A percentile compares a stretch with the other conserved stretches of the same genome.
These are phyloP conservation scores for Xestia xanthographa DNA, from an alignment of 2,888 invertebrate species.

Conservation along the genomic window DNA sequence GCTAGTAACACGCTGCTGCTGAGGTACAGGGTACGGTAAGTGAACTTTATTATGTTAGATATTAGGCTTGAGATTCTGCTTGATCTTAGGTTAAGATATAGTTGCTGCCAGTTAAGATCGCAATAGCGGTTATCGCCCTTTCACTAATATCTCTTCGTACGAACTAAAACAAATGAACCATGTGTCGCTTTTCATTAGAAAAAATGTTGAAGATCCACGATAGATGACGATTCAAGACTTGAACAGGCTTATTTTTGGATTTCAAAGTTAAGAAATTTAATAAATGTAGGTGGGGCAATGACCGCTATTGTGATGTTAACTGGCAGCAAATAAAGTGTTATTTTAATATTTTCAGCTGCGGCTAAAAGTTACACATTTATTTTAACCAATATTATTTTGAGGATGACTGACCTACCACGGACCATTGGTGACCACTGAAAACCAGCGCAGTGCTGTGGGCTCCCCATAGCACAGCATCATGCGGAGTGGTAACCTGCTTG, in stretches of 20 bases:
- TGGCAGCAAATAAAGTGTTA: no score
- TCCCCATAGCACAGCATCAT: not conserved
- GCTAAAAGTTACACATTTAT: not conserved
- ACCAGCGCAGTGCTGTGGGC: not conserved
- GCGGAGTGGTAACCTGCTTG: not conserved
- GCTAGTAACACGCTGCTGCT: constrained; percentile 13
- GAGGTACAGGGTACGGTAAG: constrained; percentile 20
- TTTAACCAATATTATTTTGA: not conserved
- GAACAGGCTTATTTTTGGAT: no score
- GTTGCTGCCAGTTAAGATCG: no score
- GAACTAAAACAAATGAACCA: no score
- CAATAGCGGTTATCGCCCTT: no score
- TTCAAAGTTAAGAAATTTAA: no score
- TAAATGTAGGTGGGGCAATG: no score
- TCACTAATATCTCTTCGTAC: no score
- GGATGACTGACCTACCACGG: not conserved
- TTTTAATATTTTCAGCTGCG: not conserved
- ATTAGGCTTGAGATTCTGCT: not conserved
- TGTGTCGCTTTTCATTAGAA: no score
- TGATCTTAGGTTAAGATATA: not conserved
- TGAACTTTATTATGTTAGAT: not conserved
- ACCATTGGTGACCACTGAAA: not conserved
- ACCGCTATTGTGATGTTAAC: no score
- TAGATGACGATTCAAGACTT: no score
- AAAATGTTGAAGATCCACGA: no score